phyloP scores from a whole-genome alignment of 2,797 vertebrate species.

The Zenarchopterus dispar region DNA sequence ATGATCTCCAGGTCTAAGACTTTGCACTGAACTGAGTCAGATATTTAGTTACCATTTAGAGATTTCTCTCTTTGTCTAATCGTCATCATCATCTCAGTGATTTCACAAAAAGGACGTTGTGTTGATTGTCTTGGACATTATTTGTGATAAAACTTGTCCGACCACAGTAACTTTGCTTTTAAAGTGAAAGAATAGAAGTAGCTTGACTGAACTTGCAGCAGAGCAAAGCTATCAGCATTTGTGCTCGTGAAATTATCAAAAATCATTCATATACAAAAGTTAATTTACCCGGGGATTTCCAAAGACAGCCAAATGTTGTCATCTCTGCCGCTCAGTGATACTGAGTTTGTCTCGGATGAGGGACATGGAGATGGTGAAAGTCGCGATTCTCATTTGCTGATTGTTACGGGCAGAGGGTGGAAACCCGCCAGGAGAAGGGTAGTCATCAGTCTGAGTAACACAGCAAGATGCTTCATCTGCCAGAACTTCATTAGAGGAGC shows the following conservation, averaged over 20 bases:
- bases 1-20: constrained; percentile 6
- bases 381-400: constrained; percentile 79
- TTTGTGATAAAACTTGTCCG: constrained; percentile 30
- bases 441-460: constrained; percentile 79
- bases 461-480: constrained; percentile 68
- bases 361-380: constrained; percentile 58
- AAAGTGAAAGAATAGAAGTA: constrained; percentile 33
- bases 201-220: constrained; percentile 38
- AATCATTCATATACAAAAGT: constrained; percentile 30
- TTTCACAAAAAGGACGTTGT: constrained; percentile 28
- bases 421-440: constrained; percentile 75
- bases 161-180: constrained; percentile 34
- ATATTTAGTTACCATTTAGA: constrained; percentile 8
- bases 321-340: constrained; percentile 49
- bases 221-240: neutral
- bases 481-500: constrained; percentile 74
- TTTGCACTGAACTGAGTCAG: neutral
- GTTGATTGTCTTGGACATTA: constrained; percentile 9
- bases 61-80: constrained; percentile 32
- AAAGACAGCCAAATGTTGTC: constrained; percentile 39
- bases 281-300: constrained; percentile 24
- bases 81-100: constrained; percentile 27
- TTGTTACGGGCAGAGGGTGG: constrained; percentile 79
- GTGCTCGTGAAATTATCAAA: neutral
- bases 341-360: constrained; percentile 55